Conservation (phyloP, 2,797 vertebrate species). For the Macrochelys suwanniensis region DNA sequence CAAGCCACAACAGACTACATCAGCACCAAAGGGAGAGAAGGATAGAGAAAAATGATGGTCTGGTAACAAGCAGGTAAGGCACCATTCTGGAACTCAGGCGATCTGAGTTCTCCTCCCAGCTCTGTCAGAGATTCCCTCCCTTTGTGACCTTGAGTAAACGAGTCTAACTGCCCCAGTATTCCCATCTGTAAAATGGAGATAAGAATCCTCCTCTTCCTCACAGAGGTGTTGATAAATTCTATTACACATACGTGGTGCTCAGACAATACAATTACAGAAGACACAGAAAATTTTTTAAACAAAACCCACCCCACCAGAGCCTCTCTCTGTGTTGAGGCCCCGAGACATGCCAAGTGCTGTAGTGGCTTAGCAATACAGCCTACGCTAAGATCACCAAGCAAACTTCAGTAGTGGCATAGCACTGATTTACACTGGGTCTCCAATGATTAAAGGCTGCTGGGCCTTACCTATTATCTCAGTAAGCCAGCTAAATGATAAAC, state of each 20-base stretch:
- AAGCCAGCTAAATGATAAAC: not conserved
- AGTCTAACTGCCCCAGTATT: not conserved
- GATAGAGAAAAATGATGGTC: not conserved
- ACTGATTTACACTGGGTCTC: not conserved
- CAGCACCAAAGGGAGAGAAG: not conserved
- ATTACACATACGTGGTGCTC: not conserved
- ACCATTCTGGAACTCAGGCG: fast-evolving
- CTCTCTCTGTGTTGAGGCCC: not conserved
- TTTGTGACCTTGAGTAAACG: not conserved
- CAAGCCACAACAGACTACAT: not conserved
- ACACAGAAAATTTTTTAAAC: not conserved
- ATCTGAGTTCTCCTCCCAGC: not conserved
- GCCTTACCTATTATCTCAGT: not conserved
- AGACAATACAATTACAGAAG: not conserved
- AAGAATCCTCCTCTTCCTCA: not conserved
- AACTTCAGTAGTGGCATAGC: not conserved
- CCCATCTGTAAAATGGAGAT: not conserved
- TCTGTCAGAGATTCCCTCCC: not conserved
- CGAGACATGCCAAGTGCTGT: not conserved
- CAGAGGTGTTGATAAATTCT: not conserved
- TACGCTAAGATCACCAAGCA: not conserved
- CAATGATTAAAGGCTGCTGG: not conserved
- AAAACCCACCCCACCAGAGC: not conserved
- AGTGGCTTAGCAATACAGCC: not conserved
- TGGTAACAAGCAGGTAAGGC: not conserved